These are phyloP conservation scores for Cataglyphis cursor DNA, from an alignment of 2,888 invertebrate species.

Conservation along the genomic window DNA sequence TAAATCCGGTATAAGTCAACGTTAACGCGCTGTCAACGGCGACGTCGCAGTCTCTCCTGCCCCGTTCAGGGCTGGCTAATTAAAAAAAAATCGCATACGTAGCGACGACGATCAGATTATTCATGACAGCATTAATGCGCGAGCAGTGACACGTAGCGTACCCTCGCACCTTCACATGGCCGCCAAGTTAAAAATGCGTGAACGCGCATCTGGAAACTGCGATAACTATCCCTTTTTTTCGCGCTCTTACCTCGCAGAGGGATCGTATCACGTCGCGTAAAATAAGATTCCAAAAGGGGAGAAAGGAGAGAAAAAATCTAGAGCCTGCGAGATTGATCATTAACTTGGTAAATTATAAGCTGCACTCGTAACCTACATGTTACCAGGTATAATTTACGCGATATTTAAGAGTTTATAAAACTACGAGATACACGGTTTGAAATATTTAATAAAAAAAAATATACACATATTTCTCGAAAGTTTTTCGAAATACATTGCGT, in stretches of 20 bases:
- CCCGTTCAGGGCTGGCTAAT: constrained; percentile 38
- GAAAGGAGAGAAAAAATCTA: constrained; percentile 12
- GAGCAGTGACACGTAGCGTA: background rate
- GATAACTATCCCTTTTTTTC: constrained; percentile 37
- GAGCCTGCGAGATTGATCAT: background rate
- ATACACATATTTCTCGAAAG: background rate
- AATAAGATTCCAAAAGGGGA: constrained; percentile 36
- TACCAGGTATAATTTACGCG: background rate
- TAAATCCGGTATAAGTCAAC: constrained; percentile 56
- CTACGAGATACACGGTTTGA: background rate
- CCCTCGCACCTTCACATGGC: constrained; percentile 44
- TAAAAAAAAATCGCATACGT: constrained; percentile 26
- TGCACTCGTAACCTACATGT: background rate
- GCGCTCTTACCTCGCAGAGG: constrained; percentile 42
- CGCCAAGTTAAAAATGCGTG: constrained; percentile 38
- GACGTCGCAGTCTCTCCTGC: constrained; percentile 30
- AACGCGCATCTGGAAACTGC: constrained; percentile 37
- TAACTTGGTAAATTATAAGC: background rate
- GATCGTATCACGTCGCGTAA: constrained; percentile 18
- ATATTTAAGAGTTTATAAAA: background rate
- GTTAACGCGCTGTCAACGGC: constrained; percentile 46
- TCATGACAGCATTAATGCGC: constrained; percentile 41
- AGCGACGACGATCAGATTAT: constrained; percentile 28
- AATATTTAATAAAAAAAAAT: background rate
- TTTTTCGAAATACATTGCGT: background rate